Evolutionary conservation across 2,888 invertebrate species (phyloP).

Genomic region (Malthinus flaveolus): DNA sequence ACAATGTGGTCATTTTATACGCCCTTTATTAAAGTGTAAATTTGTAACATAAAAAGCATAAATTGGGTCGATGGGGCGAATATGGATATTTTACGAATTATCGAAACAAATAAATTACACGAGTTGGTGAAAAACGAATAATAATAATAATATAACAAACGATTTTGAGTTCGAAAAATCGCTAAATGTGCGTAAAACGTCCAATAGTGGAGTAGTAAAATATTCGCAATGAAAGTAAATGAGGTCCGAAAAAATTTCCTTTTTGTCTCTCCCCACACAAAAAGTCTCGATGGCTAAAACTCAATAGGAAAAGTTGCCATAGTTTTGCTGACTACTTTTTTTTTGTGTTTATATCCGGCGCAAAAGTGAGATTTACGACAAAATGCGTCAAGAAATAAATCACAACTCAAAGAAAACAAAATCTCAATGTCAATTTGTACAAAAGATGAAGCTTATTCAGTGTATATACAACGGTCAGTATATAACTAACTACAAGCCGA

Average conservation of each 20-base stretch:
- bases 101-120: constrained; percentile 14
- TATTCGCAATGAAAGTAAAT: constrained; percentile 34
- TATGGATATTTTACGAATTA: constrained; percentile 3
- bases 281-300: background rate
- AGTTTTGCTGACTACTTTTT: constrained; percentile 5
- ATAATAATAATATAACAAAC: constrained; percentile 28
- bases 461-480: constrained; percentile 23
- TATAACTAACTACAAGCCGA: constrained; percentile 28
- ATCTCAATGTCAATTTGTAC: constrained; percentile 34
- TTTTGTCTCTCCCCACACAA: constrained; percentile 4
- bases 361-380: constrained; percentile 23
- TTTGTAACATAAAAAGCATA: constrained; percentile 16
- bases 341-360: constrained; percentile 12
- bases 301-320: background rate
- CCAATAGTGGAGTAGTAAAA: constrained; percentile 28
- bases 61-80: constrained; percentile 8
- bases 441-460: constrained; percentile 29
- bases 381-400: constrained; percentile 27
- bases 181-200: constrained; percentile 28
- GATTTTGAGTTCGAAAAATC: constrained; percentile 32
- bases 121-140: constrained; percentile 34
- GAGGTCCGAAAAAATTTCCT: constrained; percentile 7
- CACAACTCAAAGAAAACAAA: constrained; percentile 31
- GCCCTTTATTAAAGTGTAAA: constrained; percentile 17
- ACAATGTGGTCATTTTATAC: constrained; percentile 9